A percentile compares a stretch with the other conserved stretches of the same genome.
phyloP scores from a whole-genome alignment of 2,797 vertebrate species.

The Rhinogobio ventralis region DNA sequence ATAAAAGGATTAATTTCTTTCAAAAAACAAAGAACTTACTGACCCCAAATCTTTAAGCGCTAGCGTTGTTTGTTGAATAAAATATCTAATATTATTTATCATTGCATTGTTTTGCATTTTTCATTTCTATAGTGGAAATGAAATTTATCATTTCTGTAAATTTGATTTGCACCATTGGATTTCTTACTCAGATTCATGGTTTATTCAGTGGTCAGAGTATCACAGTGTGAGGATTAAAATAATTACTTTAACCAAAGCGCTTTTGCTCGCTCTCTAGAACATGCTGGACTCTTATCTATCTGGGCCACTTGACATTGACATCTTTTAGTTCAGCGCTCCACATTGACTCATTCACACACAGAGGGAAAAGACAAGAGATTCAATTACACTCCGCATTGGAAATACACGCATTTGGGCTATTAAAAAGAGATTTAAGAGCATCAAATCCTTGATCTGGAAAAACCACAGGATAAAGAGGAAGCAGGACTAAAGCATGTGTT shows the following conservation, averaged over 20 bases:
- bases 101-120: too few species aligned
- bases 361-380: constrained; percentile 19
- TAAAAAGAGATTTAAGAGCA: constrained; percentile 17
- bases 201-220: constrained; percentile 30
- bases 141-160: too few species aligned
- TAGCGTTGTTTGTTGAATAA: not conserved
- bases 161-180: constrained; percentile 7
- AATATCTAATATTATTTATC: not conserved
- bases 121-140: not conserved
- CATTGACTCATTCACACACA: constrained; percentile 12
- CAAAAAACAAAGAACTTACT: not conserved
- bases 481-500: constrained; percentile 3
- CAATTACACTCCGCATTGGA: constrained; percentile 30
- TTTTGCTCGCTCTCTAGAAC: constrained; percentile 7
- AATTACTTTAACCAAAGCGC: constrained; percentile 31
- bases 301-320: constrained; percentile 31
- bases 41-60: not conserved
- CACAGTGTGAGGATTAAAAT: constrained; percentile 41
- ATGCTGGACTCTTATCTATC: constrained; percentile 37
- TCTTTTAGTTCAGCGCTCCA: constrained; percentile 2
- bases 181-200: constrained; percentile 10
- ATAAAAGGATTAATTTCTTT: not conserved
- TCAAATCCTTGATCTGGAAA: constrained; percentile 12
- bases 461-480: constrained; percentile 4
- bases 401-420: not conserved